A percentile compares a stretch with the other conserved stretches of the same genome.
phyloP scores from a whole-genome alignment of 1,140 invertebrate genomes.

The Drosophila littoralis region DNA sequence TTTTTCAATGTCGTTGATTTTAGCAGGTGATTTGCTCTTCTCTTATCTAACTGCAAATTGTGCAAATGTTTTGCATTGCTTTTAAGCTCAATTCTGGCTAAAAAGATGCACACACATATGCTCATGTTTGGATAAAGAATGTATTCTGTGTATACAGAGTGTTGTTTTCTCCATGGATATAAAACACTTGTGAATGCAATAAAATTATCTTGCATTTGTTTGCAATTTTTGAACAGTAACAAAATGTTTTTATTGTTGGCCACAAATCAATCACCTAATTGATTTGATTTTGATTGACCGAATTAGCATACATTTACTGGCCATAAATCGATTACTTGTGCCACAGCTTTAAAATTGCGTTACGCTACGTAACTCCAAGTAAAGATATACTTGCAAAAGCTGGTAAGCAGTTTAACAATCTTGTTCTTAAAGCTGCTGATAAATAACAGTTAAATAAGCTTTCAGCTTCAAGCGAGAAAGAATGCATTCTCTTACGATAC shows the following conservation, averaged over 20 bases:
- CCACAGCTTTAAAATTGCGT: too few relatives aligned
- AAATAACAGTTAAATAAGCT: too few relatives aligned
- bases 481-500: too few relatives aligned
- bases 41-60: constrained; percentile 12
- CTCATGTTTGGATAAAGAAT: constrained; percentile 1
- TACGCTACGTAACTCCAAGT: too few relatives aligned
- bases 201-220: constrained; percentile 9
- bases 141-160: neutral
- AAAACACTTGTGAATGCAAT: constrained; percentile 5
- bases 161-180: neutral
- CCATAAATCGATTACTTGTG: neutral
- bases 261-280: constrained; percentile 28
- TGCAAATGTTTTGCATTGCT: constrained; percentile 25
- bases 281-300: neutral
- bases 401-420: too few relatives aligned
- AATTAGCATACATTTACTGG: neutral
- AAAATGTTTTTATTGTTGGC: constrained; percentile 1
- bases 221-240: neutral
- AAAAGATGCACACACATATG: constrained; percentile 18
- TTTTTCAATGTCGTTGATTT: constrained; percentile 26
- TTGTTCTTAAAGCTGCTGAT: too few relatives aligned
- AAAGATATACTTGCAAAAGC: too few relatives aligned
- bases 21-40: constrained; percentile 45
- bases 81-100: constrained; percentile 1
- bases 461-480: too few relatives aligned